Conservation (phyloP, 1,140 invertebrate genomes). For the Cardiocondyla obscurior region DNA sequence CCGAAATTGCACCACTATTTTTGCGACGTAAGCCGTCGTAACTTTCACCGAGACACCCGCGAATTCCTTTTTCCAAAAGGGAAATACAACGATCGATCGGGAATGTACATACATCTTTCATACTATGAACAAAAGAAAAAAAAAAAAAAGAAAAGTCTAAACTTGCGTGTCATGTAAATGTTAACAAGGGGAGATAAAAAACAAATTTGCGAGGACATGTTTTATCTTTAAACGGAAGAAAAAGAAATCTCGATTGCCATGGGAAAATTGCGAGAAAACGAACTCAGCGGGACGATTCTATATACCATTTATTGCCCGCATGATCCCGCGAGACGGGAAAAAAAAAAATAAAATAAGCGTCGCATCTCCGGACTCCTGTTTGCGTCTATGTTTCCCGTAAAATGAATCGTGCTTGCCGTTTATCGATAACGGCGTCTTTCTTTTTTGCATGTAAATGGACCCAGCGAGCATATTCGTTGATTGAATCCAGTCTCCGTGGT, state of each 20-base stretch:
- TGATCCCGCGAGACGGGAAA: not conserved
- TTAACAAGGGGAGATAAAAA: not conserved
- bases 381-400: not conserved
- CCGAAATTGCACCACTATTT: slow-evolving; percentile 22
- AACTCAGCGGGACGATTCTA: not conserved
- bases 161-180: not conserved
- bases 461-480: slow-evolving; percentile 28
- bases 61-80: not conserved
- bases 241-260: not conserved
- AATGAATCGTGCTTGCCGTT: slow-evolving; percentile 24
- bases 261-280: not conserved
- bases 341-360: too few relatives aligned
- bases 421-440: slow-evolving; percentile 18
- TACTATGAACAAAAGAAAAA: not conserved
- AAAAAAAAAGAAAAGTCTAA: too few relatives aligned
- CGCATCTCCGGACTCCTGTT: not conserved
- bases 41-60: not conserved
- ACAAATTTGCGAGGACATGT: not conserved
- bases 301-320: not conserved
- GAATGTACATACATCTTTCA: not conserved
- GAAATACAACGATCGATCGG: not conserved
- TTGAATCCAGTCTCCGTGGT: slow-evolving; percentile 37
- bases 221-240: not conserved
- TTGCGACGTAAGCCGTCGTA: not conserved
- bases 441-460: slow-evolving; percentile 37